Evolutionary conservation across 2,797 vertebrate genomes (phyloP), one percentile per base, ranked within the genome.

Genomic region (Chlorospingus flavigularis): DNA sequence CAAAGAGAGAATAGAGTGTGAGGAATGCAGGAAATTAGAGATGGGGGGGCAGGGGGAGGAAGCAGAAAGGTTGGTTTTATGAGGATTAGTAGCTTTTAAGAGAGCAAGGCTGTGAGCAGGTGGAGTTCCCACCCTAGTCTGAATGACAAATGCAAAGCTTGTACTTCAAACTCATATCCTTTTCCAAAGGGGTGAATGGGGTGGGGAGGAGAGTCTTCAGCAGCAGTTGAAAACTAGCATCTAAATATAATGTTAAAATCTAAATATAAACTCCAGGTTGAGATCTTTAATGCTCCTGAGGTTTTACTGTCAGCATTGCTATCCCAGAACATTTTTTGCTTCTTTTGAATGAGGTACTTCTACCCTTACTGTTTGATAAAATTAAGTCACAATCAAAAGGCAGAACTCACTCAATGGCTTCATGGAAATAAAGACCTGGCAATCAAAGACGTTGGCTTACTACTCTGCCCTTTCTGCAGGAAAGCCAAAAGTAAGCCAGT

Each of bases 71-170:
- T 96, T 93, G 78, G 87, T 75, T 97, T 96, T 95, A 95, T 91
- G 93, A 95, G 94, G 89, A 96, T 96, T 97, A 97, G 96, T 93
- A 94, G 94, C 76, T 97, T 97, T 96, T 97, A 95, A 93, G 66
- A 94, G 92, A 95, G 84, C 87, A 94, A 91, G 54, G 28, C 92
- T 95, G 81, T 74, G 92, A 97, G 96, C 97, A 97, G 97, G 97
- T 97, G 96, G 94, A 96, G 96, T 95, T 97, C 93, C 83, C 93
- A 97, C 83, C 81, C 83, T 84, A 10, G 13, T 84, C 92, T 84
- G 76, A 95, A 71, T 15, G 75, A 70, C 75, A 96, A 88, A 96
- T 37, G 57, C 81, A 63, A 57, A 95, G 57, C 42, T 92, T 91
- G 51, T 83, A 37, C 87, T 94, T 90, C 60, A 77, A 86, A 79